Base-by-base conservation (phyloP, 2,113 vertebrate genomes). In the Scomber japonicus region DNA sequence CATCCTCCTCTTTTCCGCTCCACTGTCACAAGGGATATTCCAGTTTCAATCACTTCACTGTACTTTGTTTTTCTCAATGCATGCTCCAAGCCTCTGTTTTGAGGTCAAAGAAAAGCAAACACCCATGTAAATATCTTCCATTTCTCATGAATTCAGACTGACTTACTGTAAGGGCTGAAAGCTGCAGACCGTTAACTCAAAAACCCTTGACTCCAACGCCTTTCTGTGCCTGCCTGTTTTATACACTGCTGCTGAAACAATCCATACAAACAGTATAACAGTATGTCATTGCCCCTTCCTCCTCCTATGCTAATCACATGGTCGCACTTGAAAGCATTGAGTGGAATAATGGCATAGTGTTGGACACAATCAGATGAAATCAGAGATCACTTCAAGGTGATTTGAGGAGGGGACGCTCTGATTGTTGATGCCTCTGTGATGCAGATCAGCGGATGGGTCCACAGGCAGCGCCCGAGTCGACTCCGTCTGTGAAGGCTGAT, bases 361-460 rank as follows among this genome's bases (percentile, higher is more conserved):
- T 55, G 45, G 57, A 73, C 19, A 68, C 82, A 88, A 87, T 87
- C 73, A 81, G 48, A 35, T 4, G 2, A 77, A 89, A 91, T 92
- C 89, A 91, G 84, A 69, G 80, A 86, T 80, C 61, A 75, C 81
- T 82, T 91, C 46, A 78, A 91, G 86, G 88, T 80, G 86, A 86
- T 83, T 82, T 71, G 74, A 87, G 78, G 72, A 76, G 69, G 67
- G 67, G 72, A 24, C 21, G 30, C 61, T 74, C 55, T 71, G 85
- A 88, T 82, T 82, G 87, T 84, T 81, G 82, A 75, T 56, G 71
- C 57, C 67, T 54, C 57, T 71, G 82, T 71, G 79, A 88, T 81
- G 83, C 89, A 89, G 81, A 88, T 83, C 83, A 73, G 71, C 1
- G 65, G 71, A 59, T 15, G 78, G 59, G 31, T 68, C 77, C 70